phyloP scores from a whole-genome alignment of 1,140 invertebrate species.

The Lithobius niger region DNA sequence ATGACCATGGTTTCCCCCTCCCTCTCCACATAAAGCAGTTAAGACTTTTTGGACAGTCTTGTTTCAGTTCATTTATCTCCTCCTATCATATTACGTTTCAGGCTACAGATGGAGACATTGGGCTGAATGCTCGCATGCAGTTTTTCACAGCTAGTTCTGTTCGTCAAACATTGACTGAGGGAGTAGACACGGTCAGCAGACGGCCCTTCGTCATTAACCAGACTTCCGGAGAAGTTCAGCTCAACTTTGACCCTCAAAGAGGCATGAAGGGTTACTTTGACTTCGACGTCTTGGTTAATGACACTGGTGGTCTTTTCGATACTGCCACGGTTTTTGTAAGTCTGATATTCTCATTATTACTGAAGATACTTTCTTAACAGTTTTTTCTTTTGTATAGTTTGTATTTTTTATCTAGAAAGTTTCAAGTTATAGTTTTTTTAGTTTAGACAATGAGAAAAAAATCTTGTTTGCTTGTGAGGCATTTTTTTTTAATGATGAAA shows the following conservation, averaged over 20 bases:
- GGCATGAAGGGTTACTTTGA: conserved; percentile 96
- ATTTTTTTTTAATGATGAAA: no score
- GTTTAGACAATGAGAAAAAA: no score
- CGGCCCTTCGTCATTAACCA: conserved; percentile 69
- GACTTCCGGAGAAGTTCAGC: conserved; percentile 60
- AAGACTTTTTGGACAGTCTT: no score
- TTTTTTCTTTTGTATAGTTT: no score
- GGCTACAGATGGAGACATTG: conserved; percentile 55
- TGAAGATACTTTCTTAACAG: no score
- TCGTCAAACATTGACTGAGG: conserved; percentile 61
- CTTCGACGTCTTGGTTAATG: conserved; percentile 73
- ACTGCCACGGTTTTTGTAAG: conserved; percentile 30
- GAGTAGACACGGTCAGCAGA: conserved; percentile 59
- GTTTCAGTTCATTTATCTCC: no score
- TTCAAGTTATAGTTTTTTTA: no score
- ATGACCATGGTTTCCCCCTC: no score
- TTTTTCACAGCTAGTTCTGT: conserved; percentile 67
- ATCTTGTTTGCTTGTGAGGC: no score
- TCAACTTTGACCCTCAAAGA: conserved; percentile 90
- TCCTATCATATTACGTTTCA: not conserved
- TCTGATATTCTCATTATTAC: no score
- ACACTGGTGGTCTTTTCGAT: conserved; percentile 55
- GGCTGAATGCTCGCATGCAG: conserved; percentile 53
- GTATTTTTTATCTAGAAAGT: no score
- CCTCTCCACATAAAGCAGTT: no score